Evolutionary conservation across 1,140 invertebrate species (phyloP).

Genomic region (Oedothorax gibbosus): DNA sequence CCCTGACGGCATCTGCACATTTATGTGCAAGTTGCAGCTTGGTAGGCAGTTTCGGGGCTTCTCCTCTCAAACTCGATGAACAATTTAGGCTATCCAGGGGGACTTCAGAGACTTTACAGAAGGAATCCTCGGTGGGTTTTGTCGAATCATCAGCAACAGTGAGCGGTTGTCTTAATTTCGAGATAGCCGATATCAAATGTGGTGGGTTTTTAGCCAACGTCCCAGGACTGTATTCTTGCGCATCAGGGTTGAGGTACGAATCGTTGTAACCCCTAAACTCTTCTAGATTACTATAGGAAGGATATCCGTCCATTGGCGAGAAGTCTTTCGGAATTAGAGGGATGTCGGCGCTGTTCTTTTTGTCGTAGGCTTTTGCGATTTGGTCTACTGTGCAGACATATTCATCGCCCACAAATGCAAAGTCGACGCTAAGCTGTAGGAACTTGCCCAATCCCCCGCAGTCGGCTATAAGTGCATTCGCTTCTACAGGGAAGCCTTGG

Average conservation of each 20-base stretch:
- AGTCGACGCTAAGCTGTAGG: constrained; percentile 2
- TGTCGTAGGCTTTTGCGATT: background rate
- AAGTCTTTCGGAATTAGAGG: too few relatives aligned
- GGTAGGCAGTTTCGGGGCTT: too few relatives aligned
- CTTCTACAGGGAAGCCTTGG: background rate
- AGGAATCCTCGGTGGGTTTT: background rate
- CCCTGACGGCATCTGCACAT: background rate
- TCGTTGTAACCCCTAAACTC: too few relatives aligned
- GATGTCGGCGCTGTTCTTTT: background rate
- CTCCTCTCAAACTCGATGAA: too few relatives aligned
- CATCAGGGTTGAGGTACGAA: constrained; percentile 20
- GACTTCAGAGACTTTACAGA: background rate
- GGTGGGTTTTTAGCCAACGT: background rate
- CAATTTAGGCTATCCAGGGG: too few relatives aligned
- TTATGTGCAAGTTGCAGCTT: background rate
- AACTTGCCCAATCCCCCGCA: constrained; percentile 13
- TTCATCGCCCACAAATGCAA: constrained; percentile 16
- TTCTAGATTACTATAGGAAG: too few relatives aligned
- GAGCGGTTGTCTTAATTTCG: background rate
- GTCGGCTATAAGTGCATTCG: constrained; percentile 5
- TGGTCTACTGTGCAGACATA: constrained; percentile 25
- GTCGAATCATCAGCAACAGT: background rate
- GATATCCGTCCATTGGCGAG: too few relatives aligned
- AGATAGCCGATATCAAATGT: background rate
- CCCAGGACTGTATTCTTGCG: background rate